phyloP scores from a whole-genome alignment of 1,140 invertebrate species.

The Lepidotrigona ventralis region DNA sequence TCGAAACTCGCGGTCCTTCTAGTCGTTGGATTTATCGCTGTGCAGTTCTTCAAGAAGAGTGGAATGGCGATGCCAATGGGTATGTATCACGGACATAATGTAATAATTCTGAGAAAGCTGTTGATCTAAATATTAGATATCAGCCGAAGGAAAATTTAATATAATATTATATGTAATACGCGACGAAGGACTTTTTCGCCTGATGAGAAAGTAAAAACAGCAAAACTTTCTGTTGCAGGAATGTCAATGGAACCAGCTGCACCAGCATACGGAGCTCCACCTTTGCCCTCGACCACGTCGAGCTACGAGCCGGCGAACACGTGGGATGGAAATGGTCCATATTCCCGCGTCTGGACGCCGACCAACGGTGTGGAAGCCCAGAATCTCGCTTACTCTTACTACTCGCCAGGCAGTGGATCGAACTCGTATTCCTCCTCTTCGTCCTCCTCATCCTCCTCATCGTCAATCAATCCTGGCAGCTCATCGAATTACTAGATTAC shows the following conservation, averaged over 20 bases:
- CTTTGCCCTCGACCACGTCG: constrained; percentile 82
- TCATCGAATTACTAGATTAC: constrained; percentile 75
- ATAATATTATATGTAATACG: background rate
- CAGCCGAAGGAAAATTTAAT: background rate
- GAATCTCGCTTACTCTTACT: constrained; percentile 89
- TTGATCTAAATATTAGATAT: background rate
- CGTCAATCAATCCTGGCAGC: constrained; percentile 79
- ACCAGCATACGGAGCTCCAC: constrained; percentile 82
- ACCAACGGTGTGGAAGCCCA: constrained; percentile 79
- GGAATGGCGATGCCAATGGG: constrained; percentile 78
- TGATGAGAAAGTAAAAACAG: constrained; percentile 2
- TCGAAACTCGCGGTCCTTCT: constrained; percentile 90
- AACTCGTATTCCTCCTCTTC: constrained; percentile 80
- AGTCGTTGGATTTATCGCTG: constrained; percentile 89
- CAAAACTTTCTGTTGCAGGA: constrained; percentile 75
- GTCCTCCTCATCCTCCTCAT: constrained; percentile 78
- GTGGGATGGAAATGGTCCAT: constrained; percentile 87
- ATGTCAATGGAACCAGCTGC: constrained; percentile 86
- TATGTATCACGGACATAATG: constrained; percentile 47
- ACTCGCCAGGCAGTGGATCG: constrained; percentile 82
- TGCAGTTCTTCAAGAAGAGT: constrained; percentile 86
- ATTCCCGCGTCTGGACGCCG: constrained; percentile 87
- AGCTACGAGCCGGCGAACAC: constrained; percentile 77
- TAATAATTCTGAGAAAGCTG: background rate
- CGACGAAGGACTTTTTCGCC: background rate